Evolutionary conservation across 2,888 invertebrate species (phyloP), one percentile per base, ranked within the genome.

Genomic region (Clepsis dumicolana): DNA sequence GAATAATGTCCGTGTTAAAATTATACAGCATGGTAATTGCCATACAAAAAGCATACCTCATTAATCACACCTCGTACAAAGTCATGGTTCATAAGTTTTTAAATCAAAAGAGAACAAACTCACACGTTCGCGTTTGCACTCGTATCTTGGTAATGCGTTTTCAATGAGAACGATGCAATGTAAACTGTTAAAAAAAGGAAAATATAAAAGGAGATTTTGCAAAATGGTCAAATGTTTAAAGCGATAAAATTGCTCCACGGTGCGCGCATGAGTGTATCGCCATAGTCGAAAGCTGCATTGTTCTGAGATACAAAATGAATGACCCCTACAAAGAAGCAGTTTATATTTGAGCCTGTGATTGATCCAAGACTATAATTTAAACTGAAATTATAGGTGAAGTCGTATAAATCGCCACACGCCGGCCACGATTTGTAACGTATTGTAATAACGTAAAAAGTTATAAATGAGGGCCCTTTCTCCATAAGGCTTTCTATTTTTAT

Each of bases 321-420:
- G 60, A 72, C 60, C 65, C 59, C 59, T 64, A 48, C 61, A 70
- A 73, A 70, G 67, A 64, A 66, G 65, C 65, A 70, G 70, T 70
- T 71, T 65, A 73, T 68, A 70, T 71, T 66, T 76, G 71, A 76
- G 74, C 71, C 71, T 75, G 73, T 68, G 71, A 80, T 82, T 75
- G 78, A 80, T 77, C 67, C 73, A 79, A 82, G 74, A 73, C 80
- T 77, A 77, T 82, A 84, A 88, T 86, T 86, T 84, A 75, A 74
- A 75, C 70, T 75, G 75, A 85, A 86, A 87, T 86, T 84, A 86
- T 80, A 84, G 81, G 84, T 85, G 86, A 85, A 89, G 87, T 86
- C 80, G 75, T 78, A 83, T 79, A 80, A 83, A 85, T 81, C 78
- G 77, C 73, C 79, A 77, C 74, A 80, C 75, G 76, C 72, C 72